Evolutionary conservation across 2,797 vertebrate genomes (phyloP).

Genomic region (Myioborus melanocephalus): DNA sequence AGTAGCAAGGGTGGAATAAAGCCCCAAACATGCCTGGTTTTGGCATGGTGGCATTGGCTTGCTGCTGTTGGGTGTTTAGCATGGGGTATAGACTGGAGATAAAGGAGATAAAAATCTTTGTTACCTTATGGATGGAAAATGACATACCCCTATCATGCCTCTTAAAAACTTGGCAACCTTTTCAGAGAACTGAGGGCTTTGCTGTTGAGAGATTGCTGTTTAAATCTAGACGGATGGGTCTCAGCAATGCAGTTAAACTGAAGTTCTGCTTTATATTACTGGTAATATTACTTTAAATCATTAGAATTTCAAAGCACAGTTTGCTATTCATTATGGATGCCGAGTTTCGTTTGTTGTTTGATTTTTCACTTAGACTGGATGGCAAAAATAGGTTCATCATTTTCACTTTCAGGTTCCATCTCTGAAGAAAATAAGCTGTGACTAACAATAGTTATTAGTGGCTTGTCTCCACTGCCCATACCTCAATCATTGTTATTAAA

Average conservation of each 20-base stretch:
- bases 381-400: slow-evolving; percentile 34
- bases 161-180: not conserved
- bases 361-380: slow-evolving; percentile 43
- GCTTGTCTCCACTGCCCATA: not conserved
- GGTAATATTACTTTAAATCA: slow-evolving; percentile 33
- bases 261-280: slow-evolving; percentile 27
- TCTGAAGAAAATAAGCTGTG: slow-evolving; percentile 33
- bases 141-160: not conserved
- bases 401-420: slow-evolving; percentile 30
- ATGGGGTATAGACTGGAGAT: not conserved
- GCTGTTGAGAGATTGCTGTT: not conserved
- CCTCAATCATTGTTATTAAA: not conserved
- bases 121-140: not conserved
- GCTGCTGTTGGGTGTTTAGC: not conserved
- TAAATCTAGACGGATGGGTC: slow-evolving; percentile 33
- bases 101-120: not conserved
- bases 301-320: slow-evolving; percentile 31
- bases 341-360: slow-evolving; percentile 9
- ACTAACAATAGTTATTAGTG: slow-evolving; percentile 18
- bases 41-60: not conserved
- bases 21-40: not conserved
- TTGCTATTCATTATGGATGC: slow-evolving; percentile 38
- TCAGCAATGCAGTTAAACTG: not conserved
- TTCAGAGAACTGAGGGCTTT: not conserved
- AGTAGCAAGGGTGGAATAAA: not conserved